Evolutionary conservation across 2,797 vertebrate species (phyloP), one percentile per base, ranked within the genome.

Genomic region (Enteromius treurensis): DNA sequence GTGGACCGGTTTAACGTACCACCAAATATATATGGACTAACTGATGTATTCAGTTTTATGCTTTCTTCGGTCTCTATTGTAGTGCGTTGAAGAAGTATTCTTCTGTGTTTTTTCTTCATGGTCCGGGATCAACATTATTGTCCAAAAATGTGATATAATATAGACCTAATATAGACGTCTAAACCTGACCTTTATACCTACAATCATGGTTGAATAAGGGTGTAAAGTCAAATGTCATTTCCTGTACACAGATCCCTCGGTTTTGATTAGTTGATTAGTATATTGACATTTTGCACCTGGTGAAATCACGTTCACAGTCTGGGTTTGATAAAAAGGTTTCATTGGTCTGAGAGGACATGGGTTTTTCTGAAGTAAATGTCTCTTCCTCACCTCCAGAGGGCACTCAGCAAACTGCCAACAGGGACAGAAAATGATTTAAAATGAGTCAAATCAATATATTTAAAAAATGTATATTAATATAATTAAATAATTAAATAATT

Each of bases 1-100:
- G 14, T 69, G 62, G 64, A 79, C 79, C 42, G 11, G 58, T 81
- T 81, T 81, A 81, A 81, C 32, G 23, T 49, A 73, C 42, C 40
- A 23, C 21, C 58, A 64, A 81, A 49, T 49, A 65, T 45, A 71
- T 51, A 67, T 73, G 26, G 4, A 45, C 45, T 4, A 5, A 45
- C 32, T 60, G 60, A 13, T 47, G 21, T 64, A 34, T 19, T 62
- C 11, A 23, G 7, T 55, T 6, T 55, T 62, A 11, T 67, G 11
- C n/a, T 76, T 58, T 58, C 13, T 23, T 40, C n/a, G 4, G 0
- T 15, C 14, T 40, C n/a, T 23, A 23, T 17, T n/a, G 40, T 58
- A 21, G 37, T 23, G 13, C 13, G 29, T 32, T 32, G 70, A 51
- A 4, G 45, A 51, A 19, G 17, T 21, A n/a, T 51, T 19, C 60